Percentiles rank a stretch among this genome's conserved stretches.
Conservation (phyloP, 37 sponge, comb jelly and placozoan species). For the Aplysina aerophoba region DNA sequence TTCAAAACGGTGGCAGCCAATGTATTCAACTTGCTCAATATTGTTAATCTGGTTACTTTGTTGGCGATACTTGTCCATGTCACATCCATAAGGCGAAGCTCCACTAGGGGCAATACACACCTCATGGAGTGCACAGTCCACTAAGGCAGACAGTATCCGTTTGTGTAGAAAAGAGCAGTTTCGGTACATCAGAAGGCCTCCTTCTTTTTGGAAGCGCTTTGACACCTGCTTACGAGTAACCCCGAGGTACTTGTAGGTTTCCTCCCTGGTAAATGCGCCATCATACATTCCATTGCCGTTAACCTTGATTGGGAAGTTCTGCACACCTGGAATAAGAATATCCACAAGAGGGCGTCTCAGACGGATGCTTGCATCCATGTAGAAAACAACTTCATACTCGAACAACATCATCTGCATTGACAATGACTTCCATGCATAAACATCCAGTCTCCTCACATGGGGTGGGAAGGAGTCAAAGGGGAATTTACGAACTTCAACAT, state of each 20-base stretch:
- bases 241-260: not conserved
- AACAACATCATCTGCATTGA: not conserved
- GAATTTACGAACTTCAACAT: constrained; percentile 39
- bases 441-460: constrained; percentile 18
- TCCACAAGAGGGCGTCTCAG: not conserved
- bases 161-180: constrained; percentile 2
- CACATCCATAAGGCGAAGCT: too few relatives aligned
- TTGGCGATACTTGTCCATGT: too few relatives aligned
- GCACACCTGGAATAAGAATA: constrained; percentile 5
- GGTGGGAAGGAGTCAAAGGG: constrained; percentile 26
- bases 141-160: not conserved
- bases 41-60: too few relatives aligned
- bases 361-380: constrained; percentile 41
- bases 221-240: not conserved
- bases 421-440: constrained; percentile 33
- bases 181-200: not conserved
- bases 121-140: constrained; percentile 27
- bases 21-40: too few relatives aligned
- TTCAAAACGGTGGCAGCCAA: too few relatives aligned
- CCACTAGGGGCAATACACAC: constrained; percentile 25
- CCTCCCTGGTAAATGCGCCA: not conserved
- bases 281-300: constrained; percentile 1
- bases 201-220: not conserved
- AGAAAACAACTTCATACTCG: constrained; percentile 39
- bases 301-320: constrained; percentile 8